A percentile compares a stretch with the other conserved stretches of the same genome.
Evolutionary conservation across 1,140 invertebrate species (phyloP).

Genomic region (Magallana gigas): DNA sequence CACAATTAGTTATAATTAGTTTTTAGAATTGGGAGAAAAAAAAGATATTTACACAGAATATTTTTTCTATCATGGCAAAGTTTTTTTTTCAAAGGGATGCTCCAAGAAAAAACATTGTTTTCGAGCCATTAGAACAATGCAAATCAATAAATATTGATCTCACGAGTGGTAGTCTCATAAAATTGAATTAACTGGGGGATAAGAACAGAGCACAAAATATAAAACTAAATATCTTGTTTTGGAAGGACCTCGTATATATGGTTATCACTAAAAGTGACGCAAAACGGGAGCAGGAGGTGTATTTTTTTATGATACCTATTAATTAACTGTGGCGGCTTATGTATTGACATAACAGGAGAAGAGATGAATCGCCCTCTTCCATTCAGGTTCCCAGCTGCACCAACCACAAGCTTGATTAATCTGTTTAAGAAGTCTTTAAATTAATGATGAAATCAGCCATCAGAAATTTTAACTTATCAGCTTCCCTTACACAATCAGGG

Average conservation of each 20-base stretch:
- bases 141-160: slow-evolving; percentile 31
- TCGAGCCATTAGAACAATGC: neutral
- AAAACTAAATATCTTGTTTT: slow-evolving; percentile 29
- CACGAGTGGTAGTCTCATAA: neutral
- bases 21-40: neutral
- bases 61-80: neutral
- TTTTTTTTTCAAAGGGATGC: neutral
- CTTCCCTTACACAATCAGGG: slow-evolving; percentile 14
- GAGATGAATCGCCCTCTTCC: neutral
- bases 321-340: neutral
- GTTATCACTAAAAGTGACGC: neutral
- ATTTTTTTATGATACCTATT: slow-evolving; percentile 12
- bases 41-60: neutral
- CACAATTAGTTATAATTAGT: slow-evolving; percentile 7
- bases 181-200: slow-evolving; percentile 24
- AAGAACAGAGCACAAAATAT: slow-evolving; percentile 30
- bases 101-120: slow-evolving; percentile 6
- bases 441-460: slow-evolving; percentile 17
- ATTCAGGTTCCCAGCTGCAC: neutral
- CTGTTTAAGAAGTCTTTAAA: neutral
- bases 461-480: slow-evolving; percentile 35
- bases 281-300: neutral
- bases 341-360: neutral
- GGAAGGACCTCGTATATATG: neutral
- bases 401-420: neutral